Conservation (phyloP, 2,113 vertebrate genomes). For the Orthochromis malagaraziensis region DNA sequence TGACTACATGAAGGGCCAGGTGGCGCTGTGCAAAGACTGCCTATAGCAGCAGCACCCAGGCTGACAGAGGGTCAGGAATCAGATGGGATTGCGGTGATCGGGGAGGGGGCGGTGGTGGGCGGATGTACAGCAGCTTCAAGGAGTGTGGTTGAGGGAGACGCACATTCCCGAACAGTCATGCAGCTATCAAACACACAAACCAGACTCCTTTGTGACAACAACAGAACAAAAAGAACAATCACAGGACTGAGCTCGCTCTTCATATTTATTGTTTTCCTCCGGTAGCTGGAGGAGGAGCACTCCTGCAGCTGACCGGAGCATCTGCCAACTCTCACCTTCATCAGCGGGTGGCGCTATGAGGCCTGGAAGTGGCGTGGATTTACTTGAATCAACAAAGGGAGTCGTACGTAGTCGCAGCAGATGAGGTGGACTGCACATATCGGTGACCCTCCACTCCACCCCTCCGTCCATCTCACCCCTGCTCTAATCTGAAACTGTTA, state of each 20-base stretch:
- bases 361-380: background rate
- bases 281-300: background rate
- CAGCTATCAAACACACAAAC: conserved; percentile 5
- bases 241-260: background rate
- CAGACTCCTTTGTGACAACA: background rate
- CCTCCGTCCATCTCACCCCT: background rate
- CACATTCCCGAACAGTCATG: background rate
- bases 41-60: conserved; percentile 75
- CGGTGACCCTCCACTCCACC: background rate
- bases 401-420: background rate
- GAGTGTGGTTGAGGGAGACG: background rate
- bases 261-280: conserved; percentile 35
- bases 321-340: background rate
- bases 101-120: background rate
- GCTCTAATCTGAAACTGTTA: conserved; percentile 7
- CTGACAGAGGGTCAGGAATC: background rate
- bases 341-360: background rate
- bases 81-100: background rate
- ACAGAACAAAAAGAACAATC: background rate
- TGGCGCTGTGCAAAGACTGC: conserved; percentile 92
- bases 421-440: conserved; percentile 4
- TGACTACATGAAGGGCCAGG: conserved; percentile 98
- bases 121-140: background rate
- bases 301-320: background rate
- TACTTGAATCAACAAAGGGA: conserved; percentile 47